phyloP scores from a whole-genome alignment of 2,888 invertebrate species.

The Tenodera sinensis region DNA sequence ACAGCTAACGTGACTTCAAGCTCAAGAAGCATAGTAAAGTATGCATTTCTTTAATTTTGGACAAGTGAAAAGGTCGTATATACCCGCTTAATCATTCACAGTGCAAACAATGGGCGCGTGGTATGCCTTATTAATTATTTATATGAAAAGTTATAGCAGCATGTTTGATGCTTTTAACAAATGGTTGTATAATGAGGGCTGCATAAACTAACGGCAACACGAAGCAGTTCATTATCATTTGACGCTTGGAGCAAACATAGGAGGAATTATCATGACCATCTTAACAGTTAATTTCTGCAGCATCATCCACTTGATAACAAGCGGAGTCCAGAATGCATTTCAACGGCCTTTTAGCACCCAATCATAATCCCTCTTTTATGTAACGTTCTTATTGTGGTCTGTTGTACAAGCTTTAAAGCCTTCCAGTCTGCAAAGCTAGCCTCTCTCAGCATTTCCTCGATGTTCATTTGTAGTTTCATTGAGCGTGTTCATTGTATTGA shows the following conservation, averaged over 20 bases:
- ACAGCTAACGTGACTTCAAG: background rate
- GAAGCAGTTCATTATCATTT: background rate
- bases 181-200: background rate
- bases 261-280: background rate
- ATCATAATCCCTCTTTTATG: no score
- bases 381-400: no score
- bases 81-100: background rate
- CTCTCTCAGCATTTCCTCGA: no score
- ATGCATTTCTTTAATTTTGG: background rate
- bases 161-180: background rate
- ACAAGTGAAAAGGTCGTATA: background rate
- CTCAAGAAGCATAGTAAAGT: background rate
- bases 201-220: background rate
- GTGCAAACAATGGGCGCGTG: background rate
- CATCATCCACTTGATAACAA: no score
- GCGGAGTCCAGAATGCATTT: no score
- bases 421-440: no score
- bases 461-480: no score
- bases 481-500: no score
- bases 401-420: no score
- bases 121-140: background rate
- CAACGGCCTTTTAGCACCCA: no score
- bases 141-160: background rate
- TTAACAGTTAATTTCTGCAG: background rate
- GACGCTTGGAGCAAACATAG: background rate